phyloP scores from a whole-genome alignment of 2,888 invertebrate species.

The Agrotis ipsilon region DNA sequence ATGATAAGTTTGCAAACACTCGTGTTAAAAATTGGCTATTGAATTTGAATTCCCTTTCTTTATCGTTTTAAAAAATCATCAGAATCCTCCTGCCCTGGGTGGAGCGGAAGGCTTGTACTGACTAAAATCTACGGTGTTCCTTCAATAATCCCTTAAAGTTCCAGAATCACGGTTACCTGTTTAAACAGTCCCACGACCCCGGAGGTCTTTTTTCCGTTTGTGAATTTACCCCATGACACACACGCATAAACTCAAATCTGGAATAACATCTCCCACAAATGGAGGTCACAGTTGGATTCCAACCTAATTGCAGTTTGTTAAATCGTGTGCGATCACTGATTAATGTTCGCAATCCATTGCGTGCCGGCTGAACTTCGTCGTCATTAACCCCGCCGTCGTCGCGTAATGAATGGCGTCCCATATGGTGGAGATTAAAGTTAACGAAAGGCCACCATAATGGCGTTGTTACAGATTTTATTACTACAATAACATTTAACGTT shows the following conservation, averaged over 20 bases:
- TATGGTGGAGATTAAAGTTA: conserved; percentile 40
- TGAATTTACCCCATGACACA: no score
- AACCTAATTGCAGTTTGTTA: conserved; percentile 57
- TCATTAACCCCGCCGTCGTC: conserved; percentile 37
- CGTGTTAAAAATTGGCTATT: no score
- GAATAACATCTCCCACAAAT: conserved; percentile 24
- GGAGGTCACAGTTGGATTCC: conserved; percentile 40
- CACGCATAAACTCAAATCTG: conserved; percentile 1
- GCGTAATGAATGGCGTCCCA: conserved; percentile 50
- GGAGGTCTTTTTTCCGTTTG: no score
- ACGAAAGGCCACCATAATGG: background rate
- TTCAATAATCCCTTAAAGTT: no score
- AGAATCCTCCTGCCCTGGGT: no score
- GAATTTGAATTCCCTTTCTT: no score
- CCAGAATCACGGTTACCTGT: no score
- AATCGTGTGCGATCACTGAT: conserved; percentile 54
- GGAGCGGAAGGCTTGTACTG: no score
- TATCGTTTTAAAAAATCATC: no score
- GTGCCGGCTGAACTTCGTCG: conserved; percentile 35
- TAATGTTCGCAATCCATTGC: conserved; percentile 57
- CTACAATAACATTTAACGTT: background rate
- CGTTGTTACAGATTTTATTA: background rate
- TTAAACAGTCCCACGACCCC: no score
- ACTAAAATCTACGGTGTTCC: no score
- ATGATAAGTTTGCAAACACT: no score